Base-by-base conservation (phyloP, 2,888 invertebrate genomes). In the Pseudolycoriella hygida region DNA sequence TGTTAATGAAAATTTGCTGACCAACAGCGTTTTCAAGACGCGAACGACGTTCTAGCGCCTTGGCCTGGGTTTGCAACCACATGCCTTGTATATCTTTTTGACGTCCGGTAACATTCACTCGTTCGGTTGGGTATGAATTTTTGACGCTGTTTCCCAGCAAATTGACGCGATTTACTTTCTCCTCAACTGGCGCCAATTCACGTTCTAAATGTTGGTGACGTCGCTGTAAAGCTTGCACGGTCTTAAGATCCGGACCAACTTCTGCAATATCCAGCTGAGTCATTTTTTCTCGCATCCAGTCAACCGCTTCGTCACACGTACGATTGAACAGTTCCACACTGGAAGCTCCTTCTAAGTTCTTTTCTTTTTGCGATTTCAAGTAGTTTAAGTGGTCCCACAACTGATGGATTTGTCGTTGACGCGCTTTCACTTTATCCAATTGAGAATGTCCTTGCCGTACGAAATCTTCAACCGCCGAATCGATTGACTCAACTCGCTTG, bases 241-340 rank as follows among this genome's bases (percentile, higher is more conserved):
- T 90, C 55, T 89, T 81, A 38, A 94, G 70, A 66, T 94, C 94
- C 3, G 83, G 79, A 0, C 87, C 89, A 2, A 81, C 61, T 31
- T 78, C 77, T 1, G 76, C 75, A 0, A 76, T 78, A 40, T 88
- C 89, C 47, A 94, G 63, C 60, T 92, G 89, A 49, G 81, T 79
- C 70, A 89, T 87, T 66, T 97, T 97, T 67, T 96, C 96, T 45
- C 79, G 71, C 85, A 98, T 96, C 96, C 97, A 97, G 59, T 93
- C 93, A 52, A 84, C 77, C 0, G 94, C 89, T 61, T 97, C 97
- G 59, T 92, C 93, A 63, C 96, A 97, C 0, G 90, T 89, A 45
- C 93, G 82, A 58, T 90, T 81, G 70, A 96, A 98, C 8, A 96
- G 69, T 60, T 96, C 96, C 54, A 98, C 92, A 57, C 88, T 88